Evolutionary conservation across 2,888 invertebrate species (phyloP), one percentile per base, ranked within the genome.

Genomic region (Lepetodrilus schrolli): DNA sequence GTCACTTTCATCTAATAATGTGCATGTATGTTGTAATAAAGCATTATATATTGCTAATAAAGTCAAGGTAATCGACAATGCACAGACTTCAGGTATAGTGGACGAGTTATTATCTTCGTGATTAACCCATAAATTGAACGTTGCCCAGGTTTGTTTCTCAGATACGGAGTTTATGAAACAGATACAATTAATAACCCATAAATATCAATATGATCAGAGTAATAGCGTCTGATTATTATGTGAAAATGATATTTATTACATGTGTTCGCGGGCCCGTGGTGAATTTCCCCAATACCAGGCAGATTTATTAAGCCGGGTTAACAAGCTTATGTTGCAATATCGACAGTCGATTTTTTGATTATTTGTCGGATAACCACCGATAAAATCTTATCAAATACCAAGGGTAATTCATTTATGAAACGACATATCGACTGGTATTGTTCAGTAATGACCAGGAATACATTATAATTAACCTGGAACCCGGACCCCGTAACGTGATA

Each of bases 361-460:
- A 58, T 58, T 58, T 58, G 58, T 58, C 58, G 30, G 58, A n/a
- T n/a, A 58, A 58, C 26, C 34, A 58, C 30, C 58, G 10, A 58
- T 58, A 58, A 58, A 58, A 58, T 26, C 13, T 23, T 58, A 58
- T 58, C 58, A 58, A 30, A 30, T 7, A 30, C 58, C 30, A 7
- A 58, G 34, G 30, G 13, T 58, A 26, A 58, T 58, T 58, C 58
- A n/a, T 58, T 23, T 58, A 58, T 58, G 58, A 58, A 58, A 58
- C 30, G n/a, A 58, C 58, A 58, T 30, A 58, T 58, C 58, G 58
- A 58, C 58, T 58, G 30, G 23, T 17, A 30, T 58, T 26, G 58
- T 58, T 2, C 34, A 34, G 43, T 43, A 43, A 43, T 43, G 43
- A 43, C 43, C 10, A 43, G 43, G 17, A 17, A 43, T 10, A 43